Evolutionary conservation across 2,797 vertebrate genomes (phyloP).

Genomic region (Heteromormyrus szaboi): DNA sequence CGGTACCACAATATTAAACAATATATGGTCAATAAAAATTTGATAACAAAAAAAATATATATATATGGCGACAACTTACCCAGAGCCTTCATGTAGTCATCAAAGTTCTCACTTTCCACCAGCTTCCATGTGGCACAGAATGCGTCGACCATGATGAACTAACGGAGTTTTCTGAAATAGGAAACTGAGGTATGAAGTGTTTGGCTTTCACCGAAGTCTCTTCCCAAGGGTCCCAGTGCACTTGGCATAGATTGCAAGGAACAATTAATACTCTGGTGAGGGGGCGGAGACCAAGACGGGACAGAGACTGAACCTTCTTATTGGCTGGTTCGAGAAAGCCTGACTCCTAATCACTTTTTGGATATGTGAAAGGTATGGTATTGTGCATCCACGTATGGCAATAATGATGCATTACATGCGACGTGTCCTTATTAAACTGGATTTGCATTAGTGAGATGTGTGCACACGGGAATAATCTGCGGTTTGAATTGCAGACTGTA

Average conservation of each 20-base stretch:
- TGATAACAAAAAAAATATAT: no score
- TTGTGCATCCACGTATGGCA: neutral
- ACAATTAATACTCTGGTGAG: constrained; percentile 39
- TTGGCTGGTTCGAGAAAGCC: constrained; percentile 50
- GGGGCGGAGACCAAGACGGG: constrained; percentile 35
- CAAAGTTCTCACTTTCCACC: constrained; percentile 83
- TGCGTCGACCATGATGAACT: constrained; percentile 79
- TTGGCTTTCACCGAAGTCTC: neutral
- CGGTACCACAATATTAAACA: neutral
- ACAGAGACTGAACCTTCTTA: constrained; percentile 11
- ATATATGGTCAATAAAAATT: no score
- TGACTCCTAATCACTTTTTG: constrained; percentile 42
- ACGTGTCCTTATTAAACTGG: neutral
- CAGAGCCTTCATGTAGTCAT: constrained; percentile 85
- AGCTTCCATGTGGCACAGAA: constrained; percentile 92
- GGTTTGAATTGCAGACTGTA: neutral
- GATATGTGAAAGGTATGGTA: neutral
- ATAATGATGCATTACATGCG: neutral
- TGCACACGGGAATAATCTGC: neutral
- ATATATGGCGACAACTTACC: constrained; percentile 60
- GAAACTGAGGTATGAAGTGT: constrained; percentile 8
- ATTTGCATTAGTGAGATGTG: neutral
- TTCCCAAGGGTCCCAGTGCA: constrained; percentile 14
- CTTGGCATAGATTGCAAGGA: constrained; percentile 20
- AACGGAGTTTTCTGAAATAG: constrained; percentile 14